Evolutionary conservation across 1,140 invertebrate species (phyloP), one percentile per base, ranked within the genome.

Genomic region (Trialeurodes vaporariorum): DNA sequence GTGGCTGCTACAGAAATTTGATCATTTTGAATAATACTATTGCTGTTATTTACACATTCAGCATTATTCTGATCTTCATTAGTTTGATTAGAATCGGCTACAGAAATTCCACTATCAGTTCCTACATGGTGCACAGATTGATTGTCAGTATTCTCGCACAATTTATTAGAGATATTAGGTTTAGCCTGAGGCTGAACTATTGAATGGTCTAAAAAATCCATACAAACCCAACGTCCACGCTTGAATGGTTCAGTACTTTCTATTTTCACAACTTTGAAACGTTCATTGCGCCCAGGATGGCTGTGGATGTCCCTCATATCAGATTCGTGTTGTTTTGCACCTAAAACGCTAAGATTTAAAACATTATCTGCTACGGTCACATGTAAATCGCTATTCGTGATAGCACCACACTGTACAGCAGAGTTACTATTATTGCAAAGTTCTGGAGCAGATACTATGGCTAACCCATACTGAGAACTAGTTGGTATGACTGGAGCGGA

Each of bases 181-280:
- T 49, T n/a, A 34, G 59, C 26, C n/a, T 69, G 65, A 21, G 79
- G 81, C 74, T 85, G 86, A 59, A 84, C 82, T 65, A 83, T 84
- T 66, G 88, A 86, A 75, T 93, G 90, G 81, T 97, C 93, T 74
- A 94, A 82, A 80, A 94, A 97, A 79, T 98, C 94, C 86, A 94
- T 92, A 79, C 94, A 97, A 72, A 89, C 88, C 95, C 95, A 98
- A 74, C 94, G 81, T 25, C 95, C 95, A 59, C 94, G 84, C 72
- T 90, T 89, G 75, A 96, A 96, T 2, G 94, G 94, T 78, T 97
- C 93, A 25, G 92, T 91, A 76, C 91, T 95, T 78, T 94, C 93
- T 69, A 97, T 94, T 83, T 96, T 97, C 25, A 98, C 94, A 71
- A 97, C 93, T 83, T 94, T 94, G 78, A 98, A 98, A 69, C 93